phyloP scores from a whole-genome alignment of 2,797 vertebrate genomes.

The Thamnophis elegans region DNA sequence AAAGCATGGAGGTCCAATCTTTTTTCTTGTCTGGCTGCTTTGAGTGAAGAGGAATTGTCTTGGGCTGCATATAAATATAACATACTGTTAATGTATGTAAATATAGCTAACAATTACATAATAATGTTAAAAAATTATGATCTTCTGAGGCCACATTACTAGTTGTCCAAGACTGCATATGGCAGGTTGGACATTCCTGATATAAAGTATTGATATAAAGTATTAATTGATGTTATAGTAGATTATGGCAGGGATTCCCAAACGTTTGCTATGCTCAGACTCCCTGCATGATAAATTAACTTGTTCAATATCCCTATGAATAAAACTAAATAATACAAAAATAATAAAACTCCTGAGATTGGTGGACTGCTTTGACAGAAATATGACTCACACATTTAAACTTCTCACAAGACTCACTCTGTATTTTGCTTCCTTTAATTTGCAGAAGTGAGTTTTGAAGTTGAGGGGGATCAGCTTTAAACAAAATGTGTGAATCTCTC shows the following conservation, averaged over 20 bases:
- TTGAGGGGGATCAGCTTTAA: background rate
- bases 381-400: background rate
- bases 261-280: background rate
- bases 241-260: background rate
- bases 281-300: background rate
- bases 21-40: background rate
- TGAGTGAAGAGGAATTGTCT: background rate
- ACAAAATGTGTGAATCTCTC: background rate
- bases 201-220: background rate
- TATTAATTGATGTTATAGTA: background rate
- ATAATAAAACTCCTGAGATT: background rate
- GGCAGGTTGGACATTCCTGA: background rate
- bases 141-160: background rate
- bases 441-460: background rate
- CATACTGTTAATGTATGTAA: background rate
- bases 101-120: background rate
- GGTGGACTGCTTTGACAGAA: background rate
- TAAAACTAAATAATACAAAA: background rate
- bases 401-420: background rate
- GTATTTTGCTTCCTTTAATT: background rate
- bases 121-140: background rate
- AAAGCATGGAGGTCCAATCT: background rate
- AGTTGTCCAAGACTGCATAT: background rate
- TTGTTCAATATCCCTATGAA: background rate
- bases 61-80: background rate